Conservation (phyloP, 2,113 vertebrate genomes). For the Mesitornis unicolor region DNA sequence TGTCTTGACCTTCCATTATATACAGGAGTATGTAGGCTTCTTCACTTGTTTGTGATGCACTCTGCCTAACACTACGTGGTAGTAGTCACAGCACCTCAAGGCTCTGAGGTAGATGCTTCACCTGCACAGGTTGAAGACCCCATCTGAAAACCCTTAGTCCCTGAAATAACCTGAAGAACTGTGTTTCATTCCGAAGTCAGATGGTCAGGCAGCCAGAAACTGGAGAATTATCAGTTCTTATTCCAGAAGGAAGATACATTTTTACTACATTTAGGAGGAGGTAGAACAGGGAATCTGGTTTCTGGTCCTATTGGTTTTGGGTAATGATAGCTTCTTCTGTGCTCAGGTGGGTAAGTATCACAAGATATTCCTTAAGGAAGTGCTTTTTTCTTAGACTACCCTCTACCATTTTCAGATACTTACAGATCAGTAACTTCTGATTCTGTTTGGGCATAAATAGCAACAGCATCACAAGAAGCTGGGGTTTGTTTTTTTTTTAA, state of each 20-base stretch:
- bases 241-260: background rate
- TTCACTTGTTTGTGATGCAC: background rate
- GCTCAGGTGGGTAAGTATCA: background rate
- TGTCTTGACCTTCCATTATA: background rate
- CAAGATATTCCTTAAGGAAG: background rate
- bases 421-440: background rate
- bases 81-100: background rate
- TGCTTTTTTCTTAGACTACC: background rate
- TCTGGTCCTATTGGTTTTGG: background rate
- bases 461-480: background rate
- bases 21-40: background rate
- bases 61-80: background rate
- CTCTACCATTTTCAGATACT: background rate
- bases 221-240: background rate
- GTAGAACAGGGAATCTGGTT: background rate
- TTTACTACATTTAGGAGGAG: background rate
- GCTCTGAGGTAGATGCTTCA: accelerated
- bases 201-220: background rate
- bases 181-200: background rate
- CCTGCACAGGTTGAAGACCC: accelerated
- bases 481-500: accelerated
- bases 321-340: background rate
- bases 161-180: background rate
- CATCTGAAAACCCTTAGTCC: background rate
- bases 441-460: background rate